Conservation (phyloP, 2,888 invertebrate genomes). For the Ischnus inquisitorius region DNA sequence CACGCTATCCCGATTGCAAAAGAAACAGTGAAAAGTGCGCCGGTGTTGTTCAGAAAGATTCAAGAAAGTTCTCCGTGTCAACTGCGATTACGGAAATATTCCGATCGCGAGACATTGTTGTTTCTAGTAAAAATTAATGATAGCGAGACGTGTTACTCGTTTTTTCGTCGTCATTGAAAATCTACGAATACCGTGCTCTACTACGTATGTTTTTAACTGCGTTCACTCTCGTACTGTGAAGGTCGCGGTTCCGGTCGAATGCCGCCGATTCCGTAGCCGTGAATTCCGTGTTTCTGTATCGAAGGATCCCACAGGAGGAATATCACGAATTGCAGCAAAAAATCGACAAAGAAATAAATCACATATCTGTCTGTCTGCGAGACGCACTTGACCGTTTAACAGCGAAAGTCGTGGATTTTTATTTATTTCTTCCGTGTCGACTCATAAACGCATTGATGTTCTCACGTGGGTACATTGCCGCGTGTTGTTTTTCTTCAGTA, state of each 20-base stretch:
- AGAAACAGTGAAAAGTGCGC: no score
- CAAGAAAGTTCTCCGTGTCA: neutral
- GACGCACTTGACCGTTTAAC: neutral
- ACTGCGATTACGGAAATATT: neutral
- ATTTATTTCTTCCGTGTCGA: neutral
- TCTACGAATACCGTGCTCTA: slow-evolving; percentile 29
- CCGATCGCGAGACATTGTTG: slow-evolving; percentile 11
- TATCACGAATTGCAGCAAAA: neutral
- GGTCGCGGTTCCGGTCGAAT: slow-evolving; percentile 58
- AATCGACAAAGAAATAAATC: neutral
- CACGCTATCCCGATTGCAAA: no score
- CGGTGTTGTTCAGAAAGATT: no score
- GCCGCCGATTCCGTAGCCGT: slow-evolving; percentile 29
- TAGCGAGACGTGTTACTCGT: neutral
- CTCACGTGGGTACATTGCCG: no score
- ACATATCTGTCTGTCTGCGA: neutral
- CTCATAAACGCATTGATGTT: neutral
- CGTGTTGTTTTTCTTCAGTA: neutral
- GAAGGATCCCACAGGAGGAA: neutral
- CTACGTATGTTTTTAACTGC: slow-evolving; percentile 34
- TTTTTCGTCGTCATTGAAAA: slow-evolving; percentile 2
- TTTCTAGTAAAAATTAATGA: slow-evolving; percentile 14
- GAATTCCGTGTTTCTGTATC: slow-evolving; percentile 10
- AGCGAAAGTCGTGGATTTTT: slow-evolving; percentile 4
- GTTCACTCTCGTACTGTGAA: slow-evolving; percentile 52